A percentile compares a stretch with the other conserved stretches of the same genome.
Conservation (phyloP, 2,888 invertebrate genomes). For the Ophonus ardosiacus region DNA sequence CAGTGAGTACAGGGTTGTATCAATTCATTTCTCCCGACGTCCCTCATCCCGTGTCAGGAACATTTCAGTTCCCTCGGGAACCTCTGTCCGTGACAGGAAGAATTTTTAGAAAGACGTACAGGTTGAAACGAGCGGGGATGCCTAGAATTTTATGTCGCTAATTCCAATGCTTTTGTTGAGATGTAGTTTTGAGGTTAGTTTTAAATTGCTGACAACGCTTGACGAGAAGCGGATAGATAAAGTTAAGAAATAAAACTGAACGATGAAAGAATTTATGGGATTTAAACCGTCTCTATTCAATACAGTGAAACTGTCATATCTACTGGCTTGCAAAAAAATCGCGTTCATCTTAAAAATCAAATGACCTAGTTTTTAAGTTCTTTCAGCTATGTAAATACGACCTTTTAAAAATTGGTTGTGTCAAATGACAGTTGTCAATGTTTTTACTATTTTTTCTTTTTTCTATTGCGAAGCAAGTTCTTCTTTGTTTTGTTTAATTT, state of each 20-base stretch:
- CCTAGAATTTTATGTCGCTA: slow-evolving; percentile 29
- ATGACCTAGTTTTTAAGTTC: too few species aligned
- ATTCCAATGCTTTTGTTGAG: slow-evolving; percentile 5
- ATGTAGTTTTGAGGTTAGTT: slow-evolving; percentile 6
- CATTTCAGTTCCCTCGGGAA: slow-evolving; percentile 1
- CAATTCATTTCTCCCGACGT: slow-evolving; percentile 18
- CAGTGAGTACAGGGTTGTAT: slow-evolving; percentile 18
- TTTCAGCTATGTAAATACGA: too few species aligned
- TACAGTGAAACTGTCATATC: too few species aligned
- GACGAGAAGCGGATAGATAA: background rate
- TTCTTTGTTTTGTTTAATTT: too few species aligned
- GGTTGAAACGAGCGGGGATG: background rate
- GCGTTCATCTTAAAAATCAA: too few species aligned
- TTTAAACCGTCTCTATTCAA: too few species aligned
- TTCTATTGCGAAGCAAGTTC: too few species aligned
- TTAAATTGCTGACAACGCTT: slow-evolving; percentile 4
- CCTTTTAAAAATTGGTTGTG: too few species aligned
- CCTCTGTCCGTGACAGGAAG: slow-evolving; percentile 6
- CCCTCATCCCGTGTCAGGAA: background rate
- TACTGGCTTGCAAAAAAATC: too few species aligned
- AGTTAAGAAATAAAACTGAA: background rate
- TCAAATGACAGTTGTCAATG: too few species aligned
- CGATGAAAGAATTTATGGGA: too few species aligned
- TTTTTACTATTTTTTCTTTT: too few species aligned
- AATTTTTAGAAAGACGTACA: slow-evolving; percentile 38